Base-by-base conservation (phyloP, 1,140 invertebrate genomes). In the Physella acuta region DNA sequence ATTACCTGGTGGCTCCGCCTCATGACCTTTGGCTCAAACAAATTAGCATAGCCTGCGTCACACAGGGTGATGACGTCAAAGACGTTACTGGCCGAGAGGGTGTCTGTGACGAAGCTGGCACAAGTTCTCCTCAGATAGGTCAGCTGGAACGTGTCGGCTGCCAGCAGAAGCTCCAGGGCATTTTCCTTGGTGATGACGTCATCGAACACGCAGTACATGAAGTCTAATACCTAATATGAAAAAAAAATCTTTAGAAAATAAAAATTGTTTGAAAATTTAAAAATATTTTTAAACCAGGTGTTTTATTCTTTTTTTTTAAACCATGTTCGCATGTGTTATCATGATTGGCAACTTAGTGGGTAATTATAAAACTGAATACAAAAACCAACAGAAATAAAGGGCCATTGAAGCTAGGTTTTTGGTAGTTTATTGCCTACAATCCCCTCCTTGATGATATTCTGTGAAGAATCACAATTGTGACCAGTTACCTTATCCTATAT, bases 171-270 rank as follows among this genome's bases (percentile, higher is more conserved):
- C 34, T 68, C 66, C 52, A 68, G 66, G 39, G 55, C 49, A 56
- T 60, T 68, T 24, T 68, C 55, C n/a, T 68, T 36, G 14, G 17
- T 59, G 37, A 68, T 68, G 36, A 60, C 56, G 37, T 60, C 55
- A 58, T 68, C 66, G 49, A 68, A 68, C 1, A 58, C 53, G 39
- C 66, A 68, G 34, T 68, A 60, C 55, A 68, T 60, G 56, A 68
- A 68, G 66, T 68, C 66, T 26, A 68, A 51, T 2, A 68, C 51
- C 66, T 68, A 26, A 24, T 28, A 61, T 11, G 20, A 20, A 44
- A 44, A 11, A 44, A 44, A 11, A 44, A 11, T 44, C 20, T 44
- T 44, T 44, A 44, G 8, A 44, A 44, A 44, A 20, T 20, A 44
- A 44, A 11, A 11, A 44, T 11, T n/a, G n/a, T n/a, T n/a, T n/a